Conservation (phyloP, 2,888 invertebrate species). For the Hartigia nigra region DNA sequence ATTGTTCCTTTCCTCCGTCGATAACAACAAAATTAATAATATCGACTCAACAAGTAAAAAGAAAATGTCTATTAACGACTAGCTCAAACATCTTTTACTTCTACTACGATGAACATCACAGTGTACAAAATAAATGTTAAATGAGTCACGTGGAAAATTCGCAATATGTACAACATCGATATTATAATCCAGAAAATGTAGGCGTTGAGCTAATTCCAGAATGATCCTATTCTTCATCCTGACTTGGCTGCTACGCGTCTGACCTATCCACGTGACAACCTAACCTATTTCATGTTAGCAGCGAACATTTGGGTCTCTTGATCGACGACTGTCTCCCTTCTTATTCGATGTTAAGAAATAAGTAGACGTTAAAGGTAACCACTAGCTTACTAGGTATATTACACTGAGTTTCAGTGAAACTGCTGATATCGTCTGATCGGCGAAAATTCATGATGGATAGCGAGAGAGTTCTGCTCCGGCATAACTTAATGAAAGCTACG, state of each 20-base stretch:
- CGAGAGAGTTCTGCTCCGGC: conserved; percentile 24
- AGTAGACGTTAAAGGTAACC: neutral
- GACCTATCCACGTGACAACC: neutral
- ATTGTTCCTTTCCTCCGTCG: neutral
- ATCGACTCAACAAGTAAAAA: neutral
- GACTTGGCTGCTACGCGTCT: too few relatives aligned
- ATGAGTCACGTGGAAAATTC: neutral
- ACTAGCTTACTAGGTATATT: neutral
- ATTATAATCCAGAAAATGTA: neutral
- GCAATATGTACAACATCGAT: neutral
- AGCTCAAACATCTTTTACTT: neutral
- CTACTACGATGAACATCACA: neutral
- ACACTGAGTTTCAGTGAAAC: conserved; percentile 39
- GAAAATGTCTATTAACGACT: neutral
- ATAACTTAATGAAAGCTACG: conserved; percentile 45
- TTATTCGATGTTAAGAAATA: neutral
- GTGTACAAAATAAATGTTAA: neutral
- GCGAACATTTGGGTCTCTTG: neutral
- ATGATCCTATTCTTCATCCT: too few relatives aligned
- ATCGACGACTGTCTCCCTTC: neutral
- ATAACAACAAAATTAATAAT: neutral
- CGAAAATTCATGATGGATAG: conserved; percentile 49
- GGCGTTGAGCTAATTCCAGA: neutral
- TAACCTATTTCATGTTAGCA: neutral
- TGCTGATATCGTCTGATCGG: conserved; percentile 48